Percentiles rank a stretch among this genome's conserved stretches.
phyloP scores from a whole-genome alignment of 2,888 invertebrate genomes.

The Agrotis clavis region DNA sequence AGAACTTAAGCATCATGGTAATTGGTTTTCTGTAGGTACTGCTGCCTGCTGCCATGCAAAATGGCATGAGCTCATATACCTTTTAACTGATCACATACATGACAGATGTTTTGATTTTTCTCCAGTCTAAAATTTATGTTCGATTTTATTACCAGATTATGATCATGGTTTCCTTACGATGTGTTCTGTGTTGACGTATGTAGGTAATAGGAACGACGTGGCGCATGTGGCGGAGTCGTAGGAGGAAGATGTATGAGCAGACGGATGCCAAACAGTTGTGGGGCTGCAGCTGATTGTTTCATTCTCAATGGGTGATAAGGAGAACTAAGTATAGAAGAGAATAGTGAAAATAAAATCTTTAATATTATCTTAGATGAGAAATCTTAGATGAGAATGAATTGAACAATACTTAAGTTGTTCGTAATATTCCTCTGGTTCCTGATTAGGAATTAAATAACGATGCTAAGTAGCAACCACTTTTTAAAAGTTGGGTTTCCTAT shows the following conservation, averaged over 20 bases:
- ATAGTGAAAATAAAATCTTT: not conserved
- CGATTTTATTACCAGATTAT: constrained; percentile 26
- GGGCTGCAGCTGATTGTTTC: constrained; percentile 6
- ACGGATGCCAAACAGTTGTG: constrained; percentile 43
- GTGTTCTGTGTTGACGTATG: constrained; percentile 18
- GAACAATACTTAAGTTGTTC: too few relatives aligned
- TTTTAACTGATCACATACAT: not conserved
- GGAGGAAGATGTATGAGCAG: constrained; percentile 27
- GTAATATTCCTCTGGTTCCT: not conserved
- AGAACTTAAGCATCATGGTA: not conserved
- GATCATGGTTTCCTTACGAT: constrained; percentile 33
- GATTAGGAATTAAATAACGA: not conserved
- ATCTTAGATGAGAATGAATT: not conserved
- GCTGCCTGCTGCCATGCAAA: not conserved
- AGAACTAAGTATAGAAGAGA: constrained; percentile 24
- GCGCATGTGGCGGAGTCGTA: constrained; percentile 23
- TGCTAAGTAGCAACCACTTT: not conserved
- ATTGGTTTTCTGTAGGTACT: not conserved
- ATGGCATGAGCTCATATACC: not conserved
- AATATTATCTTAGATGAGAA: not conserved
- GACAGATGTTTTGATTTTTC: not conserved
- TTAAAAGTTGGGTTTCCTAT: too few relatives aligned
- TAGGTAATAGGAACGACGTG: constrained; percentile 1
- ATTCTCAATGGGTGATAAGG: constrained; percentile 25
- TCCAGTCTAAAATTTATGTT: constrained; percentile 3